Base-by-base conservation (phyloP, 2,113 vertebrate genomes). In the Saccopteryx leptura region DNA sequence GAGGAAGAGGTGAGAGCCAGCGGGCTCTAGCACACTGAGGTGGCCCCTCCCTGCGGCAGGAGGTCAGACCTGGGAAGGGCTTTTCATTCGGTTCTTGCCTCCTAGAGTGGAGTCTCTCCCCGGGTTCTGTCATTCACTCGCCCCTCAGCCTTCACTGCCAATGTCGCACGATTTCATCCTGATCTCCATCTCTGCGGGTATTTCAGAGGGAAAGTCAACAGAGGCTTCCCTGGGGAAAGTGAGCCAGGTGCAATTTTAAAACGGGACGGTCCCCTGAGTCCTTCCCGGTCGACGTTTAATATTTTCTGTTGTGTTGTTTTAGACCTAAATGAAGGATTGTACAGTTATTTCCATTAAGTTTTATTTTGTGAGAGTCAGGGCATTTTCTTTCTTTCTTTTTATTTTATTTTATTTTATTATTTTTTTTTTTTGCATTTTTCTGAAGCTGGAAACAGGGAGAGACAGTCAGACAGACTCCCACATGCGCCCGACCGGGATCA, bases 261-360 rank as follows among this genome's bases (percentile, higher is more conserved):
- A 63, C 10, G 46, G 71, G 28, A 87, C 86, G 4, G 4, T 96
- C 78, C 87, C 72, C 39, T 75, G 69, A 89, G 68, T 78, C 31
- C 39, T 93, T 78, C 39, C 18, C 28, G 17, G 4, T 65, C 52
- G 76, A 39, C 46, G n/a, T 90, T 93, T 88, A 39, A 39, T 63
- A 66, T 68, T 88, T 88, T 61, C 24, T 12, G 4, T 80, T 84
- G 69, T 58, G 93, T 96, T 95, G 83, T 58, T 86, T 89, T 50
- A 58, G 26, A 89, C 26, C 24, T 54, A 88, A 68, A 85, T 85
- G 82, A 91, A 81, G 31, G n/a, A 48, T 31, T 86, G 33, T 4
- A 60, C 54, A 72, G 89, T 93, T 68, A 48, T 85, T 88, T 93
- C 69, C 19, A 48, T 68, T 69, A 88, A 31, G 26, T 14, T 92